Percentiles rank a stretch among this genome's conserved stretches.
phyloP scores from a whole-genome alignment of 2,113 vertebrate species.

The Antechinus stuartii region DNA sequence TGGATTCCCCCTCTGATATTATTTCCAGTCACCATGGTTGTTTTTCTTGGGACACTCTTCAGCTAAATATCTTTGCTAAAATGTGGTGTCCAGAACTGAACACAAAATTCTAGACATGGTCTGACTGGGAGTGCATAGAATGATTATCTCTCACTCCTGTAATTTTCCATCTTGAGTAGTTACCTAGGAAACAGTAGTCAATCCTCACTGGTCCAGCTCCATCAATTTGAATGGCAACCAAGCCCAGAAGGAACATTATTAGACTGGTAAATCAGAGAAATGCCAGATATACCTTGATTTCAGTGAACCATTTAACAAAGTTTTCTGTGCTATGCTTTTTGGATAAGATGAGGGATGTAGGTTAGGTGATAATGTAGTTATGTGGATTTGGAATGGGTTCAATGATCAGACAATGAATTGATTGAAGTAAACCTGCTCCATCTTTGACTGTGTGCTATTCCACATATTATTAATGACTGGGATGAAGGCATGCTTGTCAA shows the following conservation, averaged over 20 bases:
- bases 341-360: neutral
- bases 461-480: neutral
- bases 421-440: neutral
- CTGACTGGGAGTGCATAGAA: neutral
- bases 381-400: neutral
- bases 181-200: neutral
- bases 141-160: neutral
- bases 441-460: neutral
- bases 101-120: neutral
- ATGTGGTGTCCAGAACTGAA: neutral
- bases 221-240: neutral
- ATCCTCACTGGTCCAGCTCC: neutral
- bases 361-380: neutral
- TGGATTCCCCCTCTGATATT: neutral
- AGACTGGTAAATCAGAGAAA: neutral
- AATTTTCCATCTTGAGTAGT: neutral
- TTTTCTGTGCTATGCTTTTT: neutral
- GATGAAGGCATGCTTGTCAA: neutral
- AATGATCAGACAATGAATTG: neutral
- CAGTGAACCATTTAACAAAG: neutral
- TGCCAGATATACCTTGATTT: neutral
- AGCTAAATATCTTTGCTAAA: neutral
- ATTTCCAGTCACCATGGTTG: neutral
- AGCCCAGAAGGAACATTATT: neutral
- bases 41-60: neutral